These are phyloP conservation scores for Epinotia ramella DNA, from an alignment of 2,888 invertebrate species.

Conservation along the genomic window DNA sequence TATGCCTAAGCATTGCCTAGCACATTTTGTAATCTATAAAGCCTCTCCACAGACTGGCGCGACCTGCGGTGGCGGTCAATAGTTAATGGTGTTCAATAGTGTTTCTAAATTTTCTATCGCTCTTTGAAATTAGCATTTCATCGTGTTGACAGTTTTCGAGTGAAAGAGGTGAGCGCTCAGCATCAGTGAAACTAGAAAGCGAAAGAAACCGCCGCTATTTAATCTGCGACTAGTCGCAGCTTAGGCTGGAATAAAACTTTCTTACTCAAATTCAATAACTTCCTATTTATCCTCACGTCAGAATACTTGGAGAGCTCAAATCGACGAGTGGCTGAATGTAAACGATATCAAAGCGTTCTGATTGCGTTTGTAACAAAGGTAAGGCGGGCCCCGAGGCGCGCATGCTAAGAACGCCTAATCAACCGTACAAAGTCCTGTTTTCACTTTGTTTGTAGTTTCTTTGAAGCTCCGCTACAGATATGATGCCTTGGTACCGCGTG, in stretches of 20 bases:
- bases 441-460: conserved; percentile 81
- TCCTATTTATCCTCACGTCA: conserved; percentile 20
- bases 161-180: too few species aligned
- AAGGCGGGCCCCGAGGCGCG: conserved; percentile 75
- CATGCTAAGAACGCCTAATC: conserved; percentile 80
- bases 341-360: conserved; percentile 65
- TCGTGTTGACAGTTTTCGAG: too few species aligned
- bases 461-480: conserved; percentile 74
- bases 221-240: too few species aligned
- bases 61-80: too few species aligned
- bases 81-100: too few species aligned
- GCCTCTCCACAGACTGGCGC: too few species aligned
- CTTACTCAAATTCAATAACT: conserved; percentile 1
- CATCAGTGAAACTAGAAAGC: too few species aligned
- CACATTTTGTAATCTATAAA: too few species aligned
- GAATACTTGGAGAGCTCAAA: conserved; percentile 56
- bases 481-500: conserved; percentile 70
- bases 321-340: conserved; percentile 68
- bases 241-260: not conserved
- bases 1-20: too few species aligned
- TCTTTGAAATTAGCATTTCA: too few species aligned
- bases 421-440: conserved; percentile 76
- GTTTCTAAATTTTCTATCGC: too few species aligned
- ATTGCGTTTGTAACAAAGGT: conserved; percentile 67
- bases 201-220: too few species aligned